Evolutionary conservation across 2,888 invertebrate genomes (phyloP), one percentile per base, ranked within the genome.

Genomic region (Coenonympha arcania): DNA sequence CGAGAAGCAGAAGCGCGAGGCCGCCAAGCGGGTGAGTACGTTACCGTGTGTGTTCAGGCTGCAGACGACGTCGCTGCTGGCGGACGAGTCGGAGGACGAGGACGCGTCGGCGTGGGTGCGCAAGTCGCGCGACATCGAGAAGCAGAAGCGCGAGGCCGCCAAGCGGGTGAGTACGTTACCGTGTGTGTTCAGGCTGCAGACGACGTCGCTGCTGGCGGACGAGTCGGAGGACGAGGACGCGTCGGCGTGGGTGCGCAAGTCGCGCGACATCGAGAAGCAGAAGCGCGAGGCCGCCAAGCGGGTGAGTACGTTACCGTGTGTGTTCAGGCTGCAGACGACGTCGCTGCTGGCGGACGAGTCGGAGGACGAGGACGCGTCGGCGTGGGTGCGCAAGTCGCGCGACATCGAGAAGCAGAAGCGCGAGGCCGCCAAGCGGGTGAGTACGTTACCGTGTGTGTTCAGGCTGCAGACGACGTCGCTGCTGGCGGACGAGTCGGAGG

Each of bases 381-480:
- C 89, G 16, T 99, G 99, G 99, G 93, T 99, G 22, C 86, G 89
- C 62, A 94, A 92, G 65, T 93, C 90, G 60, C 88, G 97, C 8
- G 89, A 91, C 43, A 80, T 93, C 3, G 91, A 93, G 43, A 88
- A 91, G 59, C 93, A 95, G 62, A 95, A 93, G 65, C 90, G 90
- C 56, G 92, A 93, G 64, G 98, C 98, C 0, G 93, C 92, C 13
- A 93, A 93, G 77, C 88, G 94, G 76, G 92, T 94, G 79, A 76
- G 87, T n/a, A 16, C 16, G 9, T 33, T 16, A 30, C 13, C 11
- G 1, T 4, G 6, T n/a, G n/a, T 28, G 1, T 6, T 13, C 55
- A 86, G 86, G 48, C 65, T 82, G 50, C 75, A 83, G 57, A 76
- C 76, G 0, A n/a, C n/a, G n/a, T 69, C 66, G 1, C 64, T 76